A percentile compares a stretch with the other conserved stretches of the same genome.
Conservation (phyloP, 1,140 invertebrate genomes). For the Pectinophora gossypiella region DNA sequence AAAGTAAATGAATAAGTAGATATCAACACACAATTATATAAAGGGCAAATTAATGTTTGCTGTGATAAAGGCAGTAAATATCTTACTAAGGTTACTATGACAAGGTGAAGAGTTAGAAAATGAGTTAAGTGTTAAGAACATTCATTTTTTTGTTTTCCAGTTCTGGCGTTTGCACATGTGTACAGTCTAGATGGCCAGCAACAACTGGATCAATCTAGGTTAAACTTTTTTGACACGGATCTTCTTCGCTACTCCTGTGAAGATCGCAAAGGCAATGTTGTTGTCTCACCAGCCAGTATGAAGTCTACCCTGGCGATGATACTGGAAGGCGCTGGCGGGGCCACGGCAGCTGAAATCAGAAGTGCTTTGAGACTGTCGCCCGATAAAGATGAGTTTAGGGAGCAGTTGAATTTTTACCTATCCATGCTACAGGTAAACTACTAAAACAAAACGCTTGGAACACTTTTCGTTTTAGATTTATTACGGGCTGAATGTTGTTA, state of each 20-base stretch:
- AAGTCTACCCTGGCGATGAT: slow-evolving; percentile 80
- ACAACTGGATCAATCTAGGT: slow-evolving; percentile 47
- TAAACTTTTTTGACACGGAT: slow-evolving; percentile 77
- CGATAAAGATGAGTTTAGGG: slow-evolving; percentile 58
- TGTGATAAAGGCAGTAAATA: no score
- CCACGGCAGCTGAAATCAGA: slow-evolving; percentile 77
- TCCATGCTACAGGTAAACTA: slow-evolving; percentile 75
- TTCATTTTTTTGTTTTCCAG: no score
- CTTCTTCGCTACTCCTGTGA: slow-evolving; percentile 59
- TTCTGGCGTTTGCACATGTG: no score
- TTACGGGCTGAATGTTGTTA: no score
- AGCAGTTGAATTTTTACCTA: slow-evolving; percentile 64
- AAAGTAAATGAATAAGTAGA: no score
- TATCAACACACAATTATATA: no score
- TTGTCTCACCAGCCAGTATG: slow-evolving; percentile 82
- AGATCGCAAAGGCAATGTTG: slow-evolving; percentile 75
- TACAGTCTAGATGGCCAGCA: neutral
- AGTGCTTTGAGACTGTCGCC: slow-evolving; percentile 76
- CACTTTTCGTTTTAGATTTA: no score
- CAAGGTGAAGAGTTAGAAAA: no score
- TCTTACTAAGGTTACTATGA: no score
- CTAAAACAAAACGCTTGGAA: no score
- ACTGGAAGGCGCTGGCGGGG: slow-evolving; percentile 77
- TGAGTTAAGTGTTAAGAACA: no score
- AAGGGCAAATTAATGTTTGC: no score